Percentiles rank a stretch among this genome's conserved stretches.
Conservation (phyloP, 1,140 invertebrate species). For the Anadara kagoshimensis region DNA sequence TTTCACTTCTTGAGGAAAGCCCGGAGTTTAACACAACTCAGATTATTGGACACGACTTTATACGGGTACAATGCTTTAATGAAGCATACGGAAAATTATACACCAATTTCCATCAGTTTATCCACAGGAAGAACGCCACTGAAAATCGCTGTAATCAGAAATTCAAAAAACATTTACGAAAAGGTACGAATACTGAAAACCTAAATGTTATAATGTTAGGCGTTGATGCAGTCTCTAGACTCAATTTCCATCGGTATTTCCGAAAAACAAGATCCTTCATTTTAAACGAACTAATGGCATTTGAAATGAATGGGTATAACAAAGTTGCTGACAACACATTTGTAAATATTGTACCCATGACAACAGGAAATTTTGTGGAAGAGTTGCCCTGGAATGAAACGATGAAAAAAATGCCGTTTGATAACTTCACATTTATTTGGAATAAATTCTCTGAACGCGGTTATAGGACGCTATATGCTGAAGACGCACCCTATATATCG, state of each 20-base stretch:
- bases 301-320: slow-evolving; percentile 70
- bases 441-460: slow-evolving; percentile 73
- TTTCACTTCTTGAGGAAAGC: slow-evolving; percentile 28
- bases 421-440: slow-evolving; percentile 75
- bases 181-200: slow-evolving; percentile 43
- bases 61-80: slow-evolving; percentile 64
- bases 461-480: slow-evolving; percentile 75
- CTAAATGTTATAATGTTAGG: slow-evolving; percentile 84
- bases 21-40: slow-evolving; percentile 31
- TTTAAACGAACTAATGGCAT: slow-evolving; percentile 53
- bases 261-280: slow-evolving; percentile 81
- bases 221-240: slow-evolving; percentile 87
- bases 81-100: slow-evolving; percentile 58
- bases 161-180: slow-evolving; percentile 27
- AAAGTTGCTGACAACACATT: slow-evolving; percentile 73
- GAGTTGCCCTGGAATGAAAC: slow-evolving; percentile 71
- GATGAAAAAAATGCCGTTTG: slow-evolving; percentile 63
- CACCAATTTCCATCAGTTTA: slow-evolving; percentile 73
- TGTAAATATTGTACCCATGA: slow-evolving; percentile 72
- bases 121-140: slow-evolving; percentile 68
- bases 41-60: slow-evolving; percentile 57
- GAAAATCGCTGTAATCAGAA: slow-evolving; percentile 56
- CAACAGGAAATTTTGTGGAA: slow-evolving; percentile 64
- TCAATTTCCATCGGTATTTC: slow-evolving; percentile 90
- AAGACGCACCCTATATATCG: slow-evolving; percentile 75